phyloP scores from a whole-genome alignment of 2,888 invertebrate species.

The Tipula vernalis region DNA sequence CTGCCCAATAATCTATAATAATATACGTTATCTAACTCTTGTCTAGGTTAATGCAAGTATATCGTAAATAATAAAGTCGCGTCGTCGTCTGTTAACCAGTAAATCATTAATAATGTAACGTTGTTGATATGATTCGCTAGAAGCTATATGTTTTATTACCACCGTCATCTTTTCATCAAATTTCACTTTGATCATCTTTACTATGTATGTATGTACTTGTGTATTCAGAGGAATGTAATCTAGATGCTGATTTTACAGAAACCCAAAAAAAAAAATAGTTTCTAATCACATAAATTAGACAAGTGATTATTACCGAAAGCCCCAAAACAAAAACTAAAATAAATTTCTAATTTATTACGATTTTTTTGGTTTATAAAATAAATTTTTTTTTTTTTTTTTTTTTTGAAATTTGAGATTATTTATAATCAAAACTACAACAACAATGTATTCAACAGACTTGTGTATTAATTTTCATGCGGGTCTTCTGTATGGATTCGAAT shows the following conservation, averaged over 20 bases:
- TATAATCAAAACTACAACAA: not conserved
- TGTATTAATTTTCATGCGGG: not conserved
- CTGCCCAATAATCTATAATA: not conserved
- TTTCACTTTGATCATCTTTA: not conserved
- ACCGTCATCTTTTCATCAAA: not conserved
- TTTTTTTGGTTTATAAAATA: not conserved
- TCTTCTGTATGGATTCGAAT: not conserved
- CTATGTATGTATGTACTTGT: not conserved
- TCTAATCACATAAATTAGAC: constrained; percentile 4
- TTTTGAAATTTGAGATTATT: constrained; percentile 4
- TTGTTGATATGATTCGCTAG: not conserved
- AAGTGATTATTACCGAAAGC: not conserved
- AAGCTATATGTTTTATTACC: not conserved
- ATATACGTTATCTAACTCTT: not conserved
- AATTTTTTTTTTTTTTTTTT: not conserved
- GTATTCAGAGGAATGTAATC: not conserved
- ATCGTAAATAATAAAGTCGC: not conserved
- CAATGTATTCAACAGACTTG: not conserved
- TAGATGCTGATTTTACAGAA: not conserved
- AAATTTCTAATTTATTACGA: not conserved
- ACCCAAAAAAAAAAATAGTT: not conserved
- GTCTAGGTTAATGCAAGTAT: not conserved
- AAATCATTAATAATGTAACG: not conserved
- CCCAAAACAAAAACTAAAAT: not conserved
- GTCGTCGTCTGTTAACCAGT: not conserved